Conservation (phyloP, 2,888 invertebrate genomes). For the Lathronympha strigana region DNA sequence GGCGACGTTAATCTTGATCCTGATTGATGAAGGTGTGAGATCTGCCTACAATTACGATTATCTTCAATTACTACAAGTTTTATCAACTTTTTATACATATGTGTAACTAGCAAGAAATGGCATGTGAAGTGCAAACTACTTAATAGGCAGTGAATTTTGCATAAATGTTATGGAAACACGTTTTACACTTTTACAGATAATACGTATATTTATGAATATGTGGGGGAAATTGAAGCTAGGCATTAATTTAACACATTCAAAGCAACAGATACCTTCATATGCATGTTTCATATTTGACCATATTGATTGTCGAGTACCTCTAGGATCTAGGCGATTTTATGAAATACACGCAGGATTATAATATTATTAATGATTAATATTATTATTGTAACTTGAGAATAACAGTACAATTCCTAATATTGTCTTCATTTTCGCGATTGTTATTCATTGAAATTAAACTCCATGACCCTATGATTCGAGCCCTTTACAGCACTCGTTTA, state of each 20-base stretch:
- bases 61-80: conserved; percentile 12
- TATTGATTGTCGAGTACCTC: too few relatives aligned
- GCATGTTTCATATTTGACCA: too few relatives aligned
- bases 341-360: too few relatives aligned
- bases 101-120: background rate
- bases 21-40: conserved; percentile 38
- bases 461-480: too few relatives aligned
- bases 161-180: background rate
- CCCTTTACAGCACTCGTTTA: too few relatives aligned
- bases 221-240: background rate
- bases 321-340: too few relatives aligned
- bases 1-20: conserved; percentile 40
- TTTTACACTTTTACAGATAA: background rate
- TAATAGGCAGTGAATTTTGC: background rate
- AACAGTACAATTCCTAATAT: too few relatives aligned
- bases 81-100: conserved; percentile 5
- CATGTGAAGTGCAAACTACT: background rate
- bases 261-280: too few relatives aligned
- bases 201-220: background rate
- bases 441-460: too few relatives aligned
- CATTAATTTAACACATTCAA: background rate
- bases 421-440: too few relatives aligned
- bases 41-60: conserved; percentile 2
- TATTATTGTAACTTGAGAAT: too few relatives aligned
- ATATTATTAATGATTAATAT: too few relatives aligned